Evolutionary conservation across 2,113 vertebrate genomes (phyloP), one percentile per base, ranked within the genome.

Genomic region (Cryptoleucopteryx plumbea): DNA sequence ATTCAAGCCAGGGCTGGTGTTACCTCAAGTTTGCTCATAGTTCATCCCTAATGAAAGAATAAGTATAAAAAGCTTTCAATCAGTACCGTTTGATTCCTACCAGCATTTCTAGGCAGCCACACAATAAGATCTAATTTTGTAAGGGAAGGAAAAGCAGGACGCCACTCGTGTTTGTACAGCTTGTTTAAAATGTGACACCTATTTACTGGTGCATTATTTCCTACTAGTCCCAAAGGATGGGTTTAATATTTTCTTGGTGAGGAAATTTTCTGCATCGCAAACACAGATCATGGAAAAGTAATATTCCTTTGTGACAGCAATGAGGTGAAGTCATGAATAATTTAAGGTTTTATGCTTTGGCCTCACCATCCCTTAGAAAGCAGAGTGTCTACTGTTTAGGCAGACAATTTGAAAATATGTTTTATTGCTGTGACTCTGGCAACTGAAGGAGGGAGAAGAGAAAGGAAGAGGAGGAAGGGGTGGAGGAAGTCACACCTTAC

Each of bases 311-410:
- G 82, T 84, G 93, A 93, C 90, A 96, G 93, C 83, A 32, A 34
- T 1, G 68, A 93, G 88, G 87, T 59, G 84, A 96, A 89, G 45
- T 58, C 68, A 94, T 96, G 90, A 96, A 96, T 94, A 97, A 96
- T 97, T 92, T 50, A 96, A 84, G 63, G 72, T 14, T 92, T 81
- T 93, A 68, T 89, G 91, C 71, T 82, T 88, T 88, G 83, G 88
- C 94, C 91, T 94, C 83, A 21, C 45, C 81, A 82, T 94, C 86
- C 91, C 66, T 95, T 56, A 85, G 77, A 95, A 90, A 77, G 68
- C 75, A 45, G 72, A 70, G 58, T 55, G 80, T 61, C 86, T 91
- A n/a, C 68, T 92, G 87, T 82, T 72, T 67, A 40, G 68, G 92
- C 75, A 94, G 80, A 58, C 73, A n/a, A 14, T 42, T 86, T 58